phyloP scores from a whole-genome alignment of 2,797 vertebrate genomes.

The Melanotaenia parkinsoni region DNA sequence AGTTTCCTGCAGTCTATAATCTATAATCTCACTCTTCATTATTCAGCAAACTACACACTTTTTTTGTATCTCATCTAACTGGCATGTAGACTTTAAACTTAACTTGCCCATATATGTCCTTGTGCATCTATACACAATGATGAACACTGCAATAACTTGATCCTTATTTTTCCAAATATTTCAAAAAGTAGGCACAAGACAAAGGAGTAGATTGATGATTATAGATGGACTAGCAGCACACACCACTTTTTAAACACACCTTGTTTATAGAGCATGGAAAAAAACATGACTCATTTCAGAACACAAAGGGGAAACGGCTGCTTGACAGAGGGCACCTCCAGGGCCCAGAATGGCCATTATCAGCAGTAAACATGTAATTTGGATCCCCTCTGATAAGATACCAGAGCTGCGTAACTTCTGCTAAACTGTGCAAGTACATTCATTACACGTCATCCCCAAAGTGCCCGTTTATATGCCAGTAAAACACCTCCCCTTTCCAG shows the following conservation, averaged over 20 bases:
- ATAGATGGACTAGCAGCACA: constrained; percentile 15
- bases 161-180: not conserved
- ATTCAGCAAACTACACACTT: not conserved
- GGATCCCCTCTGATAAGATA: constrained; percentile 26
- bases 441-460: constrained; percentile 19
- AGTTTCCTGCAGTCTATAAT: not conserved
- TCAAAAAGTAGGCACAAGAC: not conserved
- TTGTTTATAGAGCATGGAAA: constrained; percentile 31
- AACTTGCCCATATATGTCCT: not conserved
- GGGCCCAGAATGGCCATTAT: not conserved
- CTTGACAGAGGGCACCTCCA: constrained; percentile 17
- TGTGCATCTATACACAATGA: not conserved
- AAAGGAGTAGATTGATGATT: constrained; percentile 5
- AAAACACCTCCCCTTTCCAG: constrained; percentile 44
- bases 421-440: constrained; percentile 18
- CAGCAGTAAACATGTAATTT: constrained; percentile 1
- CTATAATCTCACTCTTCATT: not conserved
- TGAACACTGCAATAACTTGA: not conserved
- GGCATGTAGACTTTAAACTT: not conserved
- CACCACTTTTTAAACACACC: constrained; percentile 12
- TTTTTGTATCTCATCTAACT: not conserved
- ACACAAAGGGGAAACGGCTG: constrained; percentile 8
- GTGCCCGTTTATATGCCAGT: constrained; percentile 44
- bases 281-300: constrained; percentile 30
- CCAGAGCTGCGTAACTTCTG: not conserved